phyloP scores from a whole-genome alignment of 2,113 vertebrate genomes.

The Chamaetylas fuelleborni region DNA sequence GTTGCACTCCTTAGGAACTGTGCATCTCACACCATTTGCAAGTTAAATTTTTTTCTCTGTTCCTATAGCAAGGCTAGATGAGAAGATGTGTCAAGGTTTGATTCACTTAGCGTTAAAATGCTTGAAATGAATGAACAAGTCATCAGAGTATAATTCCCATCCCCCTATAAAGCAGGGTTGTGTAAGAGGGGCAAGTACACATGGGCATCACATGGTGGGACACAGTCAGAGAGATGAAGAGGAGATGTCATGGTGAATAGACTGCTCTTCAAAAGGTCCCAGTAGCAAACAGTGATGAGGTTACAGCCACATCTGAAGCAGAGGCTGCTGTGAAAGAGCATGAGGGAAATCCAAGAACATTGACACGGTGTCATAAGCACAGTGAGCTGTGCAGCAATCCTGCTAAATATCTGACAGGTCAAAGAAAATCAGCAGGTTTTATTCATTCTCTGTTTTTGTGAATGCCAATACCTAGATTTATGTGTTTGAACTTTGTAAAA shows the following conservation, averaged over 20 bases:
- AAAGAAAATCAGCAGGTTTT: neutral
- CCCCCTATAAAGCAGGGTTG: neutral
- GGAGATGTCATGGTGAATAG: neutral
- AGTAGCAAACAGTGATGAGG: neutral
- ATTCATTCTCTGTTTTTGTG: neutral
- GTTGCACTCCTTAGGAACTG: no score
- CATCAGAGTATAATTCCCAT: neutral
- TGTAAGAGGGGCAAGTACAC: neutral
- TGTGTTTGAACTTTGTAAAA: neutral
- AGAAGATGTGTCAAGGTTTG: neutral
- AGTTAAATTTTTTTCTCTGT: neutral
- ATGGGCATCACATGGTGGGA: neutral
- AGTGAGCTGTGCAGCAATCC: neutral
- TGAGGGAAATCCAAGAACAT: neutral
- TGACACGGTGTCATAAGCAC: neutral
- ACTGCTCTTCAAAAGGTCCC: neutral
- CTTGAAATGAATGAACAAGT: neutral
- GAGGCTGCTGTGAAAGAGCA: neutral
- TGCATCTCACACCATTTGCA: neutral
- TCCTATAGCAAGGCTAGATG: neutral
- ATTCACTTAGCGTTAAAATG: neutral
- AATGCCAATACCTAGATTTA: neutral
- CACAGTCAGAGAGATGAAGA: neutral
- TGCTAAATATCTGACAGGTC: neutral
- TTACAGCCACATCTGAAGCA: neutral